These are phyloP conservation scores for Microctonus aethiopoides DNA, from an alignment of 2,888 invertebrate genomes.

Conservation along the genomic window DNA sequence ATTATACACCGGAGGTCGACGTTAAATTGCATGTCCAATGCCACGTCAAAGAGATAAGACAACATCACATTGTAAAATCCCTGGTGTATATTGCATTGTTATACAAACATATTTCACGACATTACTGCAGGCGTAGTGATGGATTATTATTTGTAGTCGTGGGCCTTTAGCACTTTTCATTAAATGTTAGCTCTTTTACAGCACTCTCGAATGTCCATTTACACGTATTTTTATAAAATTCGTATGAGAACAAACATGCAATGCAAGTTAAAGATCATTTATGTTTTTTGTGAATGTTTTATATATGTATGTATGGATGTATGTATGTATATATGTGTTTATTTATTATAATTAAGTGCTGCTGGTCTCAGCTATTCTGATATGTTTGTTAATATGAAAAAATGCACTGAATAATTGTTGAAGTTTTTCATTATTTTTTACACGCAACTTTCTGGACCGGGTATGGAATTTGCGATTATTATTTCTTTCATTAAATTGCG, in stretches of 20 bases:
- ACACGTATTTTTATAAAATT: slow-evolving; percentile 4
- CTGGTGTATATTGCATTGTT: slow-evolving; percentile 9
- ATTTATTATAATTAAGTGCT: slow-evolving; percentile 10
- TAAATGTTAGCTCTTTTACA: slow-evolving; percentile 11
- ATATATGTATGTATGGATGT: too few relatives aligned
- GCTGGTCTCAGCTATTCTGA: slow-evolving; percentile 51
- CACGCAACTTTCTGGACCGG: slow-evolving; percentile 90
- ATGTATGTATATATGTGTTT: not conserved
- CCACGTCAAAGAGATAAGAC: slow-evolving; percentile 22
- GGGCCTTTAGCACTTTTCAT: slow-evolving; percentile 12
- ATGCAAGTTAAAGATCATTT: not conserved
- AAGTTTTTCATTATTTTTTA: slow-evolving; percentile 68
- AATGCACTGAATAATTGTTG: slow-evolving; percentile 21
- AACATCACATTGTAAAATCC: not conserved
- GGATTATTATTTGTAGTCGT: slow-evolving; percentile 17
- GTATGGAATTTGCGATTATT: slow-evolving; percentile 85
- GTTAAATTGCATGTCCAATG: slow-evolving; percentile 39
- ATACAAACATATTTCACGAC: slow-evolving; percentile 28
- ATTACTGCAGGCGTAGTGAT: not conserved
- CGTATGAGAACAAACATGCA: not conserved
- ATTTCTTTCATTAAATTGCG: slow-evolving; percentile 66
- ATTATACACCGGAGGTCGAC: slow-evolving; percentile 57
- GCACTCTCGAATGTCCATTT: not conserved
- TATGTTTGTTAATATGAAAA: slow-evolving; percentile 46
- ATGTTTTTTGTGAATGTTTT: not conserved